Evolutionary conservation across 2,797 vertebrate species (phyloP).

Genomic region (Dromococcyx pavoninus): DNA sequence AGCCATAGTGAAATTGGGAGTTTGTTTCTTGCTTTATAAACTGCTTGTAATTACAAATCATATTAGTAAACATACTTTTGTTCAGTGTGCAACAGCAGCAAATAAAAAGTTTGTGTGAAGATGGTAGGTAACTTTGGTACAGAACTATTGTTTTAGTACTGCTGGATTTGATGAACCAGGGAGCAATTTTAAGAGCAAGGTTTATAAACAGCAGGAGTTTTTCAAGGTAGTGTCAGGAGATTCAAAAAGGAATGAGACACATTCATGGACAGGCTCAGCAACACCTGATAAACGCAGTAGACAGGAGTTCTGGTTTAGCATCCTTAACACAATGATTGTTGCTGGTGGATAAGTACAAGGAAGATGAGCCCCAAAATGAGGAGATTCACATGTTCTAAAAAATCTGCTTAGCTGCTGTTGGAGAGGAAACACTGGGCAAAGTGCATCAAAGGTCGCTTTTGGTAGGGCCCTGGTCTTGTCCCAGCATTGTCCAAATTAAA

Average conservation of each 20-base stretch:
- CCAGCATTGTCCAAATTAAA: background rate
- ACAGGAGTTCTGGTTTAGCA: background rate
- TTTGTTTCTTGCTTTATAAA: background rate
- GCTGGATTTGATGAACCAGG: too few species aligned
- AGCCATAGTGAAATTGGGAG: background rate
- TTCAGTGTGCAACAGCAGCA: background rate
- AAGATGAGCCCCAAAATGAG: background rate
- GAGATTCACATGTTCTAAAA: background rate
- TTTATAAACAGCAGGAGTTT: background rate
- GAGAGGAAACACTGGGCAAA: background rate
- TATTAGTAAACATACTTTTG: background rate
- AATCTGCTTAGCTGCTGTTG: background rate
- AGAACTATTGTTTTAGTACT: background rate
- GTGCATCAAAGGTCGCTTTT: background rate
- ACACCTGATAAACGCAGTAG: background rate
- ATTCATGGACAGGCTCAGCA: background rate
- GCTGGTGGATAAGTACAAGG: background rate
- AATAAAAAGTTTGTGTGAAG: background rate
- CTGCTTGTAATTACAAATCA: background rate
- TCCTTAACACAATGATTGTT: background rate
- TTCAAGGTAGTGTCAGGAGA: background rate
- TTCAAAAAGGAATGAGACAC: background rate
- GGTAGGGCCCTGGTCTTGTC: background rate
- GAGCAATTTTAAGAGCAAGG: background rate
- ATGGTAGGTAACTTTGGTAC: background rate